These are phyloP conservation scores for Dissostichus mawsoni DNA, from an alignment of 2,113 vertebrate species.

Conservation along the genomic window DNA sequence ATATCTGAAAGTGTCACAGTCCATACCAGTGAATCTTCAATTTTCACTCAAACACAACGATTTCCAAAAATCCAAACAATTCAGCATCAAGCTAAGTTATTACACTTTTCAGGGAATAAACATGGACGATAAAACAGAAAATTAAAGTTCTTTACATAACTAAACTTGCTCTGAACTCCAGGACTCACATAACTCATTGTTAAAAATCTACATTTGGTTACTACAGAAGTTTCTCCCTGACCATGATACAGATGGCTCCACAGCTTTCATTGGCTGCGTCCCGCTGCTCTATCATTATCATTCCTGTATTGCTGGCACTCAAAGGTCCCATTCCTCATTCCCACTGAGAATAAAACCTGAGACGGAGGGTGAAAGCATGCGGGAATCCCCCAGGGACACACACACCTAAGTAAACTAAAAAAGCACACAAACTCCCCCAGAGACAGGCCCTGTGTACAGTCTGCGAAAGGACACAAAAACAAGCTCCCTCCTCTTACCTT, in stretches of 20 bases:
- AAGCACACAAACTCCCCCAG: slow-evolving; percentile 34
- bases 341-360: slow-evolving; percentile 38
- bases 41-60: neutral
- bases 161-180: slow-evolving; percentile 1
- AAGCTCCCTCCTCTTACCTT: slow-evolving; percentile 72
- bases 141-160: neutral
- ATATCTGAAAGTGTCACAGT: slow-evolving; percentile 5
- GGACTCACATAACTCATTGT: neutral
- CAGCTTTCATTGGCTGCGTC: slow-evolving; percentile 45
- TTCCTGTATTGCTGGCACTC: slow-evolving; percentile 63
- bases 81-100: neutral
- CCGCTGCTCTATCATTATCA: slow-evolving; percentile 78
- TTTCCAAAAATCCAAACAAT: no score
- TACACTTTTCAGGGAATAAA: neutral
- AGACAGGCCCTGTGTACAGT: slow-evolving; percentile 2
- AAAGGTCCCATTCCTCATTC: slow-evolving; percentile 47
- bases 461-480: neutral
- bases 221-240: slow-evolving; percentile 39
- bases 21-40: neutral
- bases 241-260: slow-evolving; percentile 45
- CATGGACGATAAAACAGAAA: neutral
- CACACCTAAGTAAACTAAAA: slow-evolving; percentile 53
- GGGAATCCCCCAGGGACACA: slow-evolving; percentile 52
- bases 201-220: slow-evolving; percentile 22
- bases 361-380: slow-evolving; percentile 33